Conservation (phyloP, 2,113 vertebrate species). For the Antennarius striatus region DNA sequence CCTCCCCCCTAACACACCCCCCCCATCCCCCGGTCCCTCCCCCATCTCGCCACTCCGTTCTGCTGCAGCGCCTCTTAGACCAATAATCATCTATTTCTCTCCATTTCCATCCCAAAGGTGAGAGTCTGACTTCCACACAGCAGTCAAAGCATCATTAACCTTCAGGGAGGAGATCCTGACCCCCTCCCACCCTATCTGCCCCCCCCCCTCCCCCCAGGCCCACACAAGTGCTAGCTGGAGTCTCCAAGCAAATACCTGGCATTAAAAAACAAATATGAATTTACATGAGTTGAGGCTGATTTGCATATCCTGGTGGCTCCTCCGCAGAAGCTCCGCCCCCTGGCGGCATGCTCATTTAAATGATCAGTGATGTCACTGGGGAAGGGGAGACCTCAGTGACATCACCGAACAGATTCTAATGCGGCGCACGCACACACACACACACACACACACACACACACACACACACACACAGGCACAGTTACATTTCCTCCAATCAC, state of each 20-base stretch:
- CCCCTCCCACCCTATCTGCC: background rate
- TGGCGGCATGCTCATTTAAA: conserved; percentile 31
- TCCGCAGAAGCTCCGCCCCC: conserved; percentile 22
- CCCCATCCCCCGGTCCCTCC: background rate
- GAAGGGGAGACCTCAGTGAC: background rate
- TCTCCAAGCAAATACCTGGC: conserved; percentile 43
- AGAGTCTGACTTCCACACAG: conserved; percentile 60
- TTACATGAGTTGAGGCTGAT: conserved; percentile 12
- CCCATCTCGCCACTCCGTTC: background rate
- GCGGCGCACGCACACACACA: no score
- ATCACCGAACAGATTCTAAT: no score
- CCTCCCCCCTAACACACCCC: no score
- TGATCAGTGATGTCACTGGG: conserved; percentile 54
- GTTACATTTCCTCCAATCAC: no score
- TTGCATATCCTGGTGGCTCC: conserved; percentile 38
- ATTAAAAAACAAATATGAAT: conserved; percentile 30
- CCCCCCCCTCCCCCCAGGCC: background rate
- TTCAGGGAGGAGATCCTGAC: conserved; percentile 45
- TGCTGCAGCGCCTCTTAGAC: background rate
- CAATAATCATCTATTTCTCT: conserved; percentile 38
- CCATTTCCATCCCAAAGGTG: conserved; percentile 22
- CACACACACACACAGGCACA: no score
- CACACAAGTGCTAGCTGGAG: conserved; percentile 21
- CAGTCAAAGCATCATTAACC: conserved; percentile 70
- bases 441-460: no score